Evolutionary conservation across 1,140 invertebrate species (phyloP), one percentile per base, ranked within the genome.

Genomic region (Drosophila oshimai): DNA sequence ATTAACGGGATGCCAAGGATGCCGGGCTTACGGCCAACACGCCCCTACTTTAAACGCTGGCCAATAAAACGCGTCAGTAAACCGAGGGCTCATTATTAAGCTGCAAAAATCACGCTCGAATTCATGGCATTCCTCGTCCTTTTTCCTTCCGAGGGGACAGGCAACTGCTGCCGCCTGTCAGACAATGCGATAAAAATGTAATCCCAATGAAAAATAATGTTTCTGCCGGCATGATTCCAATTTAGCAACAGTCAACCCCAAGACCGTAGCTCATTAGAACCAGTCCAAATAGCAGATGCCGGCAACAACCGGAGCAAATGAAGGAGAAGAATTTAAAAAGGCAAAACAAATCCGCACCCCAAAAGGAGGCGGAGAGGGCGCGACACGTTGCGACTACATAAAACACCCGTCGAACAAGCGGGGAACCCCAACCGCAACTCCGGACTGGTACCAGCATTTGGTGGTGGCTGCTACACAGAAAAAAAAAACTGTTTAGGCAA

Each of bases 271-370:
- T 87, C 76, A 87, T 87, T 87, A 87, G 58, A 34, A 51, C 51
- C 45, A 64, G 58, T 41, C 60, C 20, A 18, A 64, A 64, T 46
- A 46, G 29, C 47, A 58, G 45, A 49, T 69, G 73, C 64, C 60
- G 42, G 67, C 53, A 64, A 83, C 53, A 64, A 83, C 57, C 79
- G 46, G 61, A 61, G 36, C 88, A 88, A 90, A 90, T 90, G 89
- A 90, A 90, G 84, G 74, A 74, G 74, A 90, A 79, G 74, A 89
- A 90, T 90, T 90, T 90, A 90, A 90, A 90, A 87, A 81, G 81
- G 81, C 81, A 83, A 83, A 89, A 87, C 88, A 90, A 89, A 90
- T 89, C 89, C 74, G 53, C 28, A 51, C 47, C 41, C 50, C 31
- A 61, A n/a, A n/a, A 39, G 49, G 33, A 42, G 41, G 29, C 72